Base-by-base conservation (phyloP, 2,888 invertebrate species). In the Onthophagus sagittarius region DNA sequence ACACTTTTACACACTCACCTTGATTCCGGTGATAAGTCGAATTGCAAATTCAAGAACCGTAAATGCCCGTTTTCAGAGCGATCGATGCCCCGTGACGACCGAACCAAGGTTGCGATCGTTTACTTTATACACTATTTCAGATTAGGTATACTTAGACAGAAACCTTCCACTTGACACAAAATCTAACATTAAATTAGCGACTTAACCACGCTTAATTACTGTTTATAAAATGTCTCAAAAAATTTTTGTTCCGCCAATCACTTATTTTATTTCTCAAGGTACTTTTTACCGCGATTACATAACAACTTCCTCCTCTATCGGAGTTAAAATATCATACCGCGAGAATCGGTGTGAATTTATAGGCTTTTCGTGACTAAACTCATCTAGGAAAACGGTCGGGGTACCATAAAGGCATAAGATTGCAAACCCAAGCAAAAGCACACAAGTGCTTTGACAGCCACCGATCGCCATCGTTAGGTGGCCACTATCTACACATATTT, bases 1-100 rank as follows among this genome's bases (percentile, higher is more conserved):
- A 77, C 77, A 77, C 77, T 77, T 77, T 77, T 77, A 77, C 75
- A 74, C 76, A 75, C 74, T 77, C 67, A 75, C 77, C 77, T 77
- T 77, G 77, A 72, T 75, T 76, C 69, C 73, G 63, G 69, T 76
- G 76, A 76, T 76, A 74, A 74, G 70, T 72, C 71, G 69, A 74
- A 72, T 72, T 74, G 74, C 72, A 74, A 72, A 70, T 72, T 72
- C 74, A 72, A 73, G 62, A 70, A 73, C 73, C 73, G 73, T 73
- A 73, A 73, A 73, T 73, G 31, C 62, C 39, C 67, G 32, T 15
- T 67, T 67, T 67, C 7, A 53, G 11, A 53, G 39, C 39, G 39
- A 53, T 9, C 39, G 39, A 53, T 53, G 39, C 11, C 11, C 39
- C 23, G 23, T 23, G 23, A 23, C 23, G 23, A 23, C 23, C 23